Conservation (phyloP, 2,113 vertebrate genomes). For the Procapra przewalskii region DNA sequence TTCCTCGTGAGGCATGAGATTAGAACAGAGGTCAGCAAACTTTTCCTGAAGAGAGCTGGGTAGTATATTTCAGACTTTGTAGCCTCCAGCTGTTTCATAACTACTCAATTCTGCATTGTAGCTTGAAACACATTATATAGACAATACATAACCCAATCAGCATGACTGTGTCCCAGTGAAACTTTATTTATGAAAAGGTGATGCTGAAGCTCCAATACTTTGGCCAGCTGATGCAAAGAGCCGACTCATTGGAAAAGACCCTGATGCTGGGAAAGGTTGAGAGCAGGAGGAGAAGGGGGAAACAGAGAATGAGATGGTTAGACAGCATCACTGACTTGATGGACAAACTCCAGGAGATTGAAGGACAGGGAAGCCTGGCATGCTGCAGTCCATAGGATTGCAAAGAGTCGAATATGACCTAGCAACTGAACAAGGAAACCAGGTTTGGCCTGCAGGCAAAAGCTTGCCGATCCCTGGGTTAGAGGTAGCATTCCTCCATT, state of each 20-base stretch:
- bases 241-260: neutral
- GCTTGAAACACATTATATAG: neutral
- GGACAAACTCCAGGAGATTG: neutral
- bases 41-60: neutral
- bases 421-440: neutral
- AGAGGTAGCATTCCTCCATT: neutral
- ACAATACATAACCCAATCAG: neutral
- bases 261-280: neutral
- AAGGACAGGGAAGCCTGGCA: neutral
- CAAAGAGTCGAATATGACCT: neutral
- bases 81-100: neutral
- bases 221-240: neutral
- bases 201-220: neutral
- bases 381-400: neutral
- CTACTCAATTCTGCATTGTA: neutral
- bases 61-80: neutral
- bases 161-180: neutral
- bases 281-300: neutral
- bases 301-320: neutral
- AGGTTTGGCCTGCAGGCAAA: neutral
- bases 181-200: neutral
- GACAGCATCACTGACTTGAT: neutral
- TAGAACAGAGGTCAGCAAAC: neutral
- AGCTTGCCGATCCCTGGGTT: neutral
- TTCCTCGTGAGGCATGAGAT: neutral